Evolutionary conservation across 2,113 vertebrate species (phyloP).

Genomic region (Phaethon lepturus): DNA sequence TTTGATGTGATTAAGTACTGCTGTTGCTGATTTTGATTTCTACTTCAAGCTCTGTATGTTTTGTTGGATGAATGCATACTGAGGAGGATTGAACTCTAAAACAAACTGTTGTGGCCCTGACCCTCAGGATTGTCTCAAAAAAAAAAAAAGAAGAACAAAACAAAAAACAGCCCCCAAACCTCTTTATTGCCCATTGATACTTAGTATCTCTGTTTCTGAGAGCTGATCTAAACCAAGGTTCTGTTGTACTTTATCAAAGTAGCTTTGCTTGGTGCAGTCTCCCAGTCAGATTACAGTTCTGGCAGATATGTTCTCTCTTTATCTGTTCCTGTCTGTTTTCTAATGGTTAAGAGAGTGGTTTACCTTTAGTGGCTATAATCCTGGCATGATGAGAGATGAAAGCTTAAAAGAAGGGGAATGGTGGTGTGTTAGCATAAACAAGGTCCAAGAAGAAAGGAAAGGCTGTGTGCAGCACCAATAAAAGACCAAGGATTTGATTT

Average conservation of each 20-base stretch:
- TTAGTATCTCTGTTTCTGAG: background rate
- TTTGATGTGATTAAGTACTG: background rate
- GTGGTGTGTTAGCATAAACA: background rate
- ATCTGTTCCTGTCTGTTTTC: background rate
- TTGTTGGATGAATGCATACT: background rate
- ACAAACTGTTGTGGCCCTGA: background rate
- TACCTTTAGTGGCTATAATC: background rate
- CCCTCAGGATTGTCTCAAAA: background rate
- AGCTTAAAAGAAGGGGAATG: background rate
- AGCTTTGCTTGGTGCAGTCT: background rate
- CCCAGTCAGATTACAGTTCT: background rate
- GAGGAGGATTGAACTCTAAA: background rate
- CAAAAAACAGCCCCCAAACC: rapidly evolving
- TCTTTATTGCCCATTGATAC: background rate
- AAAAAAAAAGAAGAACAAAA: background rate
- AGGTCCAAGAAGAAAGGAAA: background rate
- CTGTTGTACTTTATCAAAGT: background rate
- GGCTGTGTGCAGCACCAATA: background rate
- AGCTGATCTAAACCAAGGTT: background rate
- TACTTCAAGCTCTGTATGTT: background rate
- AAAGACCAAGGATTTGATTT: background rate
- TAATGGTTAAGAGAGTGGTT: background rate
- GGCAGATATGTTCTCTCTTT: background rate
- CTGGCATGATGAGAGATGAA: background rate
- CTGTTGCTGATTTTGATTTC: background rate